Conservation (phyloP, 1,140 invertebrate species). For the Sweltsa coloradensis region DNA sequence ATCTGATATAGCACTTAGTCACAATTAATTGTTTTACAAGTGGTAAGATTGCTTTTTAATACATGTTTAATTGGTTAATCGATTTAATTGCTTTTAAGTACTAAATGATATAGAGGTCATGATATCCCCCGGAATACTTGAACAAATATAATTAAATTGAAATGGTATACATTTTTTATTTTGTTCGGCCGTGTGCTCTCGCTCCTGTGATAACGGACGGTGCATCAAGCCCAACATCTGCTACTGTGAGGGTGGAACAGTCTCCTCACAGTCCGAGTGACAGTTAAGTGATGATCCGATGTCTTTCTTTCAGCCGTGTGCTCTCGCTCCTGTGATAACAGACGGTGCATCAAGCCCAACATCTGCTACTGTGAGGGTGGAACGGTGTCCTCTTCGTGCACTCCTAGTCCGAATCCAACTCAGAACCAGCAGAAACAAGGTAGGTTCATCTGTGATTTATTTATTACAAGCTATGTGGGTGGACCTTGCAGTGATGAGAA, state of each 20-base stretch:
- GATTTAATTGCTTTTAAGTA: background rate
- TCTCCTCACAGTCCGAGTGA: constrained; percentile 28
- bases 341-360: constrained; percentile 69
- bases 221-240: constrained; percentile 77
- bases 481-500: too few species aligned
- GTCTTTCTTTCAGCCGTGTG: constrained; percentile 54
- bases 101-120: background rate
- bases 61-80: background rate
- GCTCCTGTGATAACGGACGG: constrained; percentile 55
- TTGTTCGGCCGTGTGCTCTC: constrained; percentile 49
- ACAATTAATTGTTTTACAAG: too few species aligned
- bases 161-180: background rate
- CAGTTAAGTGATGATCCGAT: constrained; percentile 7
- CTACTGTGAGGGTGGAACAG: constrained; percentile 51
- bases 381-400: constrained; percentile 37
- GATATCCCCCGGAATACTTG: background rate
- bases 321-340: constrained; percentile 51
- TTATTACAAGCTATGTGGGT: too few species aligned
- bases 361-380: constrained; percentile 64
- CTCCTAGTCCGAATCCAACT: constrained; percentile 8
- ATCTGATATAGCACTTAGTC: too few species aligned
- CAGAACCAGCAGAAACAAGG: background rate
- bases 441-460: too few species aligned
- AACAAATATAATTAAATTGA: background rate
- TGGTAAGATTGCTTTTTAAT: background rate